Conservation (phyloP, 1,140 invertebrate genomes). For the Ceratoteleas bidentatus region DNA sequence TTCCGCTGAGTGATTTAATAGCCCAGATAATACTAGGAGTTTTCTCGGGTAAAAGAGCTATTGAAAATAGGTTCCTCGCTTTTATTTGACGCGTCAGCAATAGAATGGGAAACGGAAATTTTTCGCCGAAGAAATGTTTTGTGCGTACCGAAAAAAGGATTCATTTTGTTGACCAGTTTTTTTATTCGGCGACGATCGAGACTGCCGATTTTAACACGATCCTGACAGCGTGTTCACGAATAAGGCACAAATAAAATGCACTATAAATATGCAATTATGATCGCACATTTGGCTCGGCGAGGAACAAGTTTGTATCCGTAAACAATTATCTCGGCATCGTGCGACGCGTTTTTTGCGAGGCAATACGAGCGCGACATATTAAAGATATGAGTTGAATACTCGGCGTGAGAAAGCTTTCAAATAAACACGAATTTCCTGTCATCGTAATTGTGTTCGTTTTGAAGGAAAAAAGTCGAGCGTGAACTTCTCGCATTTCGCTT, state of each 20-base stretch:
- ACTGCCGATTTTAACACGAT: not conserved
- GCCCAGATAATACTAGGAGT: constrained; percentile 21
- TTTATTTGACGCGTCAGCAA: not conserved
- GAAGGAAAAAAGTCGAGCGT: no score
- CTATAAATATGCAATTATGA: constrained; percentile 64
- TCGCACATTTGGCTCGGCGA: constrained; percentile 8
- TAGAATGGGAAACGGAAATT: not conserved
- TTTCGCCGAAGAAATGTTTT: not conserved
- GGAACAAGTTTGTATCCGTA: constrained; percentile 64
- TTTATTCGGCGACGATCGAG: not conserved
- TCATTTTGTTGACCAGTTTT: no score
- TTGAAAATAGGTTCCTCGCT: not conserved
- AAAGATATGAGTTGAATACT: constrained; percentile 55
- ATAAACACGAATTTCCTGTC: constrained; percentile 55
- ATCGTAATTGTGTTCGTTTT: not conserved
- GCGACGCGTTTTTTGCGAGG: constrained; percentile 60
- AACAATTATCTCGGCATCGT: constrained; percentile 65
- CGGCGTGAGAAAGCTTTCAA: constrained; percentile 60
- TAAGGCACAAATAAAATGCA: constrained; percentile 35
- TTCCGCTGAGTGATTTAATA: constrained; percentile 38
- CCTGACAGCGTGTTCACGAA: constrained; percentile 13
- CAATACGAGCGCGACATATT: constrained; percentile 60
- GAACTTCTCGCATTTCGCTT: no score
- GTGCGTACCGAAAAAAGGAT: no score
- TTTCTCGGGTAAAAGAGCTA: constrained; percentile 17